Evolutionary conservation across 2,797 vertebrate species (phyloP).

Genomic region (Falco biarmicus): DNA sequence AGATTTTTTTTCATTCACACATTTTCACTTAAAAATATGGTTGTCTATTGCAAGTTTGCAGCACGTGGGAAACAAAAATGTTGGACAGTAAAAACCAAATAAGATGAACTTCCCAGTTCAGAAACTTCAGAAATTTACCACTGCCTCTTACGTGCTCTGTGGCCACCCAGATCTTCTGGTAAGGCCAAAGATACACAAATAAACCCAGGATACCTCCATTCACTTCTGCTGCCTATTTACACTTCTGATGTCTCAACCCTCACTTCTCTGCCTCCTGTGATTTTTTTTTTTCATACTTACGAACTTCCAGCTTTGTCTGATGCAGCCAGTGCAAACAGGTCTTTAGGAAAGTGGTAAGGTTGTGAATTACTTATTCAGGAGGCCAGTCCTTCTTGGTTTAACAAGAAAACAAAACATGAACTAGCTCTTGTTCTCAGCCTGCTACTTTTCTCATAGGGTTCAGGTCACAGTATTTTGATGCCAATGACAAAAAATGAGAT

Average conservation of each 20-base stretch:
- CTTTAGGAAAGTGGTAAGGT: neutral
- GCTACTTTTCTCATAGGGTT: neutral
- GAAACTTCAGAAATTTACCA: neutral
- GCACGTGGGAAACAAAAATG: neutral
- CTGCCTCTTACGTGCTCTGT: neutral
- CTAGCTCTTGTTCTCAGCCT: neutral
- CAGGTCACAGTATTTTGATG: neutral
- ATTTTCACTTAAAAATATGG: neutral
- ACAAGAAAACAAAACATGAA: neutral
- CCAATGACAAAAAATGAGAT: neutral
- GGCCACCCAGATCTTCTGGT: neutral
- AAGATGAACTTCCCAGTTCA: neutral
- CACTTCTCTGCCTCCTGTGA: neutral
- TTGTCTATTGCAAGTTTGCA: neutral
- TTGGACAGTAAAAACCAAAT: neutral
- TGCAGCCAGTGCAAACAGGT: neutral
- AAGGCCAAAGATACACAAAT: neutral
- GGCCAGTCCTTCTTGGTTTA: neutral
- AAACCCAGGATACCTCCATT: neutral
- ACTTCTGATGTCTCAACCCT: neutral
- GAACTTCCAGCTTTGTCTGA: neutral
- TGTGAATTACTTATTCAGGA: neutral
- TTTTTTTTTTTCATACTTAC: neutral
- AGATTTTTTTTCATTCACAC: neutral
- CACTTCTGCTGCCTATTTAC: neutral